Conservation (phyloP, 2,888 invertebrate species). For the Selenia dentaria region DNA sequence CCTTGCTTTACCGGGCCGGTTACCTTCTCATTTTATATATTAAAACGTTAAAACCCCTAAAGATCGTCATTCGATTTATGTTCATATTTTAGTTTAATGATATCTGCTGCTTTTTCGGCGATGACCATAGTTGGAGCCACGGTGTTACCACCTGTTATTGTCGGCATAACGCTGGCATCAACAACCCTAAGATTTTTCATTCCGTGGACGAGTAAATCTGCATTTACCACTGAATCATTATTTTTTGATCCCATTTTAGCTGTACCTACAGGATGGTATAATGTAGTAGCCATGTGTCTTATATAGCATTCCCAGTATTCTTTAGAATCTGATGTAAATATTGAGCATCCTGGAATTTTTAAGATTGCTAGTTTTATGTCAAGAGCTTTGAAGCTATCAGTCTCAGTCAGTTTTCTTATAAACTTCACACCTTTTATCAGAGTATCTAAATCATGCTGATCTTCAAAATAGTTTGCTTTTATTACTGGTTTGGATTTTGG, state of each 20-base stretch:
- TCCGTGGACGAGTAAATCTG: constrained; percentile 78
- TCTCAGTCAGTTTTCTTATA: constrained; percentile 9
- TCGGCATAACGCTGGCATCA: constrained; percentile 81
- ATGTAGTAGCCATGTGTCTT: constrained; percentile 76
- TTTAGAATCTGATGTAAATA: constrained; percentile 51
- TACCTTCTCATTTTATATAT: too few species aligned
- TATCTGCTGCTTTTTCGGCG: constrained; percentile 74
- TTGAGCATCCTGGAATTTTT: constrained; percentile 17
- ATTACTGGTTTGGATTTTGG: constrained; percentile 15
- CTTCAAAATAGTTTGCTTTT: constrained; percentile 21
- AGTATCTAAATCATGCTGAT: constrained; percentile 23
- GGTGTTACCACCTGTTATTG: constrained; percentile 82
- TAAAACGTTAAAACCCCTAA: too few species aligned
- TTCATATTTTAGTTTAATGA: constrained; percentile 47
- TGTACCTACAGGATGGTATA: constrained; percentile 89
- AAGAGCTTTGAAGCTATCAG: constrained; percentile 16
- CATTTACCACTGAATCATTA: constrained; percentile 80
- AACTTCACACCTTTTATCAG: constrained; percentile 25
- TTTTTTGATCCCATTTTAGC: constrained; percentile 86
- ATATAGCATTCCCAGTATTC: constrained; percentile 85
- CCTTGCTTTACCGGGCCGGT: too few species aligned
- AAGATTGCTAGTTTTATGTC: constrained; percentile 13
- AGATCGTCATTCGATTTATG: neutral
- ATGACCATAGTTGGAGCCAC: constrained; percentile 82
- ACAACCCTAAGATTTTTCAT: constrained; percentile 77